Percentiles rank a stretch among this genome's conserved stretches.
These are phyloP conservation scores for Hormiphora californensis DNA, from an alignment of 37 sponge, comb jelly and placozoan genomes.

Conservation along the genomic window DNA sequence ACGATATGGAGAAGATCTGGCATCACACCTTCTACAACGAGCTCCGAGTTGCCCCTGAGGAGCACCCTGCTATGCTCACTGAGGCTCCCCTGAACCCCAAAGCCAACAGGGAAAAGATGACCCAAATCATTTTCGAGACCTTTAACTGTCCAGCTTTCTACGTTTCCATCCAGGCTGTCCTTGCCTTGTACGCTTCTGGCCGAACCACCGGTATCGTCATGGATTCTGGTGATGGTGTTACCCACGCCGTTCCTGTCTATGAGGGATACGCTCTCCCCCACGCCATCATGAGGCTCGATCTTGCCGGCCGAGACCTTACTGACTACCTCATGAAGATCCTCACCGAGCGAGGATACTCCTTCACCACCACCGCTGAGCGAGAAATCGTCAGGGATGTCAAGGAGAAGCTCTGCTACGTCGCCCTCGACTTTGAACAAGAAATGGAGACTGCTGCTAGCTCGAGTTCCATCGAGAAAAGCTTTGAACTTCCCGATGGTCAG, in stretches of 20 bases:
- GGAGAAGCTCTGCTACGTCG: conserved; percentile 55
- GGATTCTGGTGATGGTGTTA: conserved; percentile 72
- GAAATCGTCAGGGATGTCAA: conserved; percentile 74
- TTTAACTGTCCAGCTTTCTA: conserved; percentile 73
- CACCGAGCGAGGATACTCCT: conserved; percentile 71
- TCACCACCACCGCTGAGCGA: conserved; percentile 74
- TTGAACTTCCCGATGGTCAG: conserved; percentile 59
- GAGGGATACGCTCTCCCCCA: conserved; percentile 75
- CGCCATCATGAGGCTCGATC: conserved; percentile 70
- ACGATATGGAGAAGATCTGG: conserved; percentile 80
- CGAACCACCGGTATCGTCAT: conserved; percentile 74
- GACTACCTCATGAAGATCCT: conserved; percentile 79
- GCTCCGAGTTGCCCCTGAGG: conserved; percentile 71
- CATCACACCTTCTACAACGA: conserved; percentile 80
- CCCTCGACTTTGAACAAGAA: conserved; percentile 51
- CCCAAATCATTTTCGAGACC: conserved; percentile 80
- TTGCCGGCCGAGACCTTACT: conserved; percentile 71
- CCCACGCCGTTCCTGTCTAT: conserved; percentile 72
- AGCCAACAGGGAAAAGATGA: conserved; percentile 76
- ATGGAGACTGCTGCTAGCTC: conserved; percentile 6
- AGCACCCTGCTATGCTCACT: conserved; percentile 69
- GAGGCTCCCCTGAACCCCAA: conserved; percentile 78
- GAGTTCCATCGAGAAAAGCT: conserved; percentile 9
- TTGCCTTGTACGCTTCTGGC: conserved; percentile 73
- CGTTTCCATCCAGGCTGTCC: conserved; percentile 72